Conservation (phyloP, 1,140 invertebrate species). For the Aphis craccivora region DNA sequence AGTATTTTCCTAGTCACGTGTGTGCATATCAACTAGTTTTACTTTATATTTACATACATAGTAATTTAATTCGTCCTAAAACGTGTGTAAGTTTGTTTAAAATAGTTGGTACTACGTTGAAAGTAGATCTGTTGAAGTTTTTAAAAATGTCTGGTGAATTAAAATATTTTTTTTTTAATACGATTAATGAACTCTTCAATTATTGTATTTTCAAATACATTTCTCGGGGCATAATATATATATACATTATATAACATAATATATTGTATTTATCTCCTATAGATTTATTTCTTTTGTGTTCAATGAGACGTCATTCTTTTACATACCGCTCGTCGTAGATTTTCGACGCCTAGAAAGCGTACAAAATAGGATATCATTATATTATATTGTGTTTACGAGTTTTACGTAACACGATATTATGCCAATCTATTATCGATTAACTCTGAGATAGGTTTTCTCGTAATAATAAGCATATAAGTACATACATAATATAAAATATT, state of each 20-base stretch:
- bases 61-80: neutral
- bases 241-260: neutral
- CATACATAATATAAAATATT: no score
- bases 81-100: neutral
- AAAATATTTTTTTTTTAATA: neutral
- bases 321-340: neutral
- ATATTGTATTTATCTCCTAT: neutral
- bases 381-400: neutral
- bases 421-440: neutral
- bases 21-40: neutral
- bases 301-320: neutral
- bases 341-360: slow-evolving; percentile 9
- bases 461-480: neutral
- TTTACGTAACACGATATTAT: neutral
- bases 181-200: neutral
- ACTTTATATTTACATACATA: neutral
- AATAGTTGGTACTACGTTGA: neutral
- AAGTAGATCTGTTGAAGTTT: neutral
- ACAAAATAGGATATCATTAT: slow-evolving; percentile 2
- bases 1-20: neutral
- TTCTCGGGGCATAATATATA: neutral
- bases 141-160: neutral
- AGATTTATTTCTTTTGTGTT: neutral
- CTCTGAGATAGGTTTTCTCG: neutral
- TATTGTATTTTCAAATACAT: neutral